Base-by-base conservation (phyloP, 2,113 vertebrate species). In the Chloroceryle aenea region DNA sequence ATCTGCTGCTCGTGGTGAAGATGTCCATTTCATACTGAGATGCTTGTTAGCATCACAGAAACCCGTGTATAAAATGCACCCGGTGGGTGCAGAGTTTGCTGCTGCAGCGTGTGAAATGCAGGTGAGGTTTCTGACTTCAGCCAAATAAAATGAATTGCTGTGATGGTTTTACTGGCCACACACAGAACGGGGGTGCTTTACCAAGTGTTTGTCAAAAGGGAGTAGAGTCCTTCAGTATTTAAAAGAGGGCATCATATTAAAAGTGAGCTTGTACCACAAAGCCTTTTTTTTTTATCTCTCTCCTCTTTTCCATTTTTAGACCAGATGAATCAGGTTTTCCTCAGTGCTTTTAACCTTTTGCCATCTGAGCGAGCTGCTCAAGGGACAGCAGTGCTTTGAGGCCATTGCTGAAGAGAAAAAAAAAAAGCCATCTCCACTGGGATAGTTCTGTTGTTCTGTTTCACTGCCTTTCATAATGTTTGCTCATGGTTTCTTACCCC, bases 271-370 rank as follows among this genome's bases (percentile, higher is more conserved):
- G 6, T 72, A 58, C 81, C 34, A 17, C 68, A 25, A 2, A 34
- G 30, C 29, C n/a, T 62, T 45, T 61, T 52, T 71, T 53, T 9
- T 52, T n/a, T 64, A 29, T 63, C 27, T 43, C 7, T 48, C 16
- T 50, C 13, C 52, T 75, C 55, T 86, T 69, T 90, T 84, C 85
- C 85, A 72, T 88, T 94, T 96, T 96, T 94, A 79, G 79, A 85
- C 90, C 79, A 89, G 79, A 93, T 97, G 95, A 97, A 92, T 96
- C 95, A 95, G 90, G 87, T 93, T 96, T 95, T 97, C 95, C 92
- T 93, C 55, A 11, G 26, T 86, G 90, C 72, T 95, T 93, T 93
- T 96, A 94, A 90, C 90, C 93, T 91, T 85, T 48, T 56, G 92
- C 82, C 80, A 25, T 68, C 64, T 84, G 75, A 93, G 47, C 1